phyloP scores from a whole-genome alignment of 2,113 vertebrate genomes.

The Callithrix jacchus region DNA sequence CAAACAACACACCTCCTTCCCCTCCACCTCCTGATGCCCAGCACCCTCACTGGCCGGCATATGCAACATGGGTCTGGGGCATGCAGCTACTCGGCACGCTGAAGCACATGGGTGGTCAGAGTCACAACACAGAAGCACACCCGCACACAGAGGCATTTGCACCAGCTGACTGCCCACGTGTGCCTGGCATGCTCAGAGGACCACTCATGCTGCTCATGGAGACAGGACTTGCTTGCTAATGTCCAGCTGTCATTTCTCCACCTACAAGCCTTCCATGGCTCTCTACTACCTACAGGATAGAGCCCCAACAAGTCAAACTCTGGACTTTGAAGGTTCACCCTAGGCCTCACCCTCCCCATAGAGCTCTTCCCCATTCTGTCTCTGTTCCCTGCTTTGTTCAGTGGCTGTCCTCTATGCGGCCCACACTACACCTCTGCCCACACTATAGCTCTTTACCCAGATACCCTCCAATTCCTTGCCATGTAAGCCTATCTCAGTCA shows the following conservation, averaged over 20 bases:
- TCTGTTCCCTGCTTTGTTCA: neutral
- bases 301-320: neutral
- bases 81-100: conserved; percentile 44
- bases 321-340: neutral
- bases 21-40: conserved; percentile 22
- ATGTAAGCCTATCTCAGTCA: neutral
- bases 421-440: neutral
- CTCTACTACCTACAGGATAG: neutral
- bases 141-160: conserved; percentile 65
- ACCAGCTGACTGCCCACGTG: conserved; percentile 70
- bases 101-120: conserved; percentile 61
- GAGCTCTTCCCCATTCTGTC: neutral
- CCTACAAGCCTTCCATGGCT: neutral
- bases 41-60: conserved; percentile 33
- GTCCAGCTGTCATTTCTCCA: neutral
- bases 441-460: neutral
- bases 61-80: conserved; percentile 55
- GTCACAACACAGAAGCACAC: conserved; percentile 74
- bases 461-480: neutral
- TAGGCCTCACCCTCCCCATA: neutral
- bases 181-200: conserved; percentile 46
- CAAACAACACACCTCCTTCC: neutral
- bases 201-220: neutral
- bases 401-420: neutral
- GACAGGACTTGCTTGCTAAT: neutral